A percentile compares a stretch with the other conserved stretches of the same genome.
Evolutionary conservation across 1,140 invertebrate species (phyloP).

Genomic region (Caenorhabditis brenneri): DNA sequence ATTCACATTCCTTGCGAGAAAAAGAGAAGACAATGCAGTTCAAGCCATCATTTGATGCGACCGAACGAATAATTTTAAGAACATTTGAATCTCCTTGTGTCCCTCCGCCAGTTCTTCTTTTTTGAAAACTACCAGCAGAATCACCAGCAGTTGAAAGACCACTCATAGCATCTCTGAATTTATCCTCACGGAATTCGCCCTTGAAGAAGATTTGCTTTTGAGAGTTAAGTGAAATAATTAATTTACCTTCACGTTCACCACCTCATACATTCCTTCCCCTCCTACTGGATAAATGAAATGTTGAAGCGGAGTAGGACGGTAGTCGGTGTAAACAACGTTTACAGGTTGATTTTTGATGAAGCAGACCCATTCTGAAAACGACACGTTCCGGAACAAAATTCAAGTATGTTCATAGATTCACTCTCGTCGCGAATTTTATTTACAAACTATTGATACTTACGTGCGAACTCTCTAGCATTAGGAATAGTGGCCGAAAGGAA

Average conservation of each 20-base stretch:
- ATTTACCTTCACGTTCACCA: conserved; percentile 86
- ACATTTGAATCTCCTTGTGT: conserved; percentile 82
- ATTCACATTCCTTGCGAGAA: conserved; percentile 96
- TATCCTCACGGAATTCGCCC: conserved; percentile 93
- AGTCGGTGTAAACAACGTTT: conserved; percentile 99
- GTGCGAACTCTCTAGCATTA: conserved; percentile 91
- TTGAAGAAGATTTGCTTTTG: conserved; percentile 60
- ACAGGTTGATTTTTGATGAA: conserved; percentile 92
- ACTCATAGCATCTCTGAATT: conserved; percentile 93
- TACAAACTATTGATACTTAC: conserved; percentile 37
- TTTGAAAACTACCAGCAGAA: conserved; percentile 76
- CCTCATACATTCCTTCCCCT: conserved; percentile 90
- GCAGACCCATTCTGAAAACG: conserved; percentile 90
- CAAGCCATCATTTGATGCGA: conserved; percentile 95
- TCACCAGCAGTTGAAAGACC: conserved; percentile 81
- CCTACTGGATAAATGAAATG: conserved; percentile 97
- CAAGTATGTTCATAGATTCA: too few species aligned
- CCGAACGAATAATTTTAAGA: conserved; percentile 97
- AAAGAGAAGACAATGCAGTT: conserved; percentile 99
- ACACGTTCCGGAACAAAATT: neutral
- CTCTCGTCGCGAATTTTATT: too few species aligned
- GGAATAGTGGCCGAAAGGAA: conserved; percentile 99
- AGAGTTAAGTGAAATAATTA: neutral
- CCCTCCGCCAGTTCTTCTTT: conserved; percentile 74
- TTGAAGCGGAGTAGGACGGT: conserved; percentile 92